phyloP scores from a whole-genome alignment of 2,113 vertebrate genomes.

The Tringa solitaria region DNA sequence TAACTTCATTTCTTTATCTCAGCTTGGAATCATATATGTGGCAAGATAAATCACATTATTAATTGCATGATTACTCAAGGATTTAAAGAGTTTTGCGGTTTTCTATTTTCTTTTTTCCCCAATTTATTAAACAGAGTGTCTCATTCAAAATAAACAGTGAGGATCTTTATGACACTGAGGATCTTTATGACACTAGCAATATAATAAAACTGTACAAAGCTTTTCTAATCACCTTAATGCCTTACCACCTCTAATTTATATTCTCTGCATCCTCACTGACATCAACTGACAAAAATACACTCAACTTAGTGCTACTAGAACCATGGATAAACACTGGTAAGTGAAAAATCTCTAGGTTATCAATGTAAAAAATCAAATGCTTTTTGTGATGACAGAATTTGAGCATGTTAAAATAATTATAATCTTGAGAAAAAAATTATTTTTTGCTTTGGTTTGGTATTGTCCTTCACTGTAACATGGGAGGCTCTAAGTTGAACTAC shows the following conservation, averaged over 20 bases:
- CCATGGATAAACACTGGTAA: background rate
- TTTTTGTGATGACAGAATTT: background rate
- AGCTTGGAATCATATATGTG: background rate
- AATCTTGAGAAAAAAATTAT: background rate
- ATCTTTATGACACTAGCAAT: background rate
- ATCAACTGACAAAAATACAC: background rate
- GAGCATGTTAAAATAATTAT: background rate
- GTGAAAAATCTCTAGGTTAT: background rate
- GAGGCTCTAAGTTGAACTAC: background rate
- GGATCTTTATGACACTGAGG: background rate
- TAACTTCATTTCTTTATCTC: background rate
- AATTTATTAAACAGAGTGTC: background rate
- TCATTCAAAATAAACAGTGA: background rate
- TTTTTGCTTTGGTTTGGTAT: background rate
- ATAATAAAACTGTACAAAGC: background rate
- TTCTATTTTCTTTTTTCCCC: background rate
- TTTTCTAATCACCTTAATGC: background rate
- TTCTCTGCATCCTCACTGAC: background rate
- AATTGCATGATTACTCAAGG: background rate
- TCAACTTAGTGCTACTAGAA: background rate
- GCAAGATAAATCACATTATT: background rate
- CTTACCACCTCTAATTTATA: background rate
- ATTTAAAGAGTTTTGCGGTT: background rate
- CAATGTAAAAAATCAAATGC: background rate
- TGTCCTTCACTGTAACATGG: background rate